Base-by-base conservation (phyloP, 2,888 invertebrate species). In the Calliopum simillimum region DNA sequence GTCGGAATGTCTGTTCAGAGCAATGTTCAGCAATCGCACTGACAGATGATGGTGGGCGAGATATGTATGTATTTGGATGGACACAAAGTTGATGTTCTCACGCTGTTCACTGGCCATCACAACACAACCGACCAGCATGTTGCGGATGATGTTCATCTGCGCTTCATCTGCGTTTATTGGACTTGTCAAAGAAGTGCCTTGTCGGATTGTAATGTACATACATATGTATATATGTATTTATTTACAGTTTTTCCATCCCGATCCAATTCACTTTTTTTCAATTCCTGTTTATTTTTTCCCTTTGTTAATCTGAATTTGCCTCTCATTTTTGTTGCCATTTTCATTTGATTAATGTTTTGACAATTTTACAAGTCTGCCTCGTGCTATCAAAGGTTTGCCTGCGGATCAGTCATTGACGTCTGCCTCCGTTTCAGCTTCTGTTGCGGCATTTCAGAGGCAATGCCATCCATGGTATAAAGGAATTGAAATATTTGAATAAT, bases 401-500 rank as follows among this genome's bases (percentile, higher is more conserved):
- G 46, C 25, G 74, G 67, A 76, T 77, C 72, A 74, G 75, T 76
- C 74, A 53, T 76, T 77, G 73, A 71, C 72, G 65, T 43, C 16
- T 47, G 25, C 41, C 44, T 19, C 47, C 47, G 49, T 19, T 19
- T n/a, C 11, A 46, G 16, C 33, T 51, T 44, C 16, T 67, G 66
- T 62, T 49, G 33, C 25, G 51, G 33, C 33, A 33, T 41, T 59
- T 49, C 51, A 19, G 41, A 21, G 44, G 13, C 51, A 43, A 51
- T 43, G 68, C 53, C n/a, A 59, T 63, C 69, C 70, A 67, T 68
- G 71, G 65, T 69, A 55, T 74, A 69, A 70, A 77, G 78, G 76
- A 77, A 78, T 79, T 79, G 78, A 78, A 75, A 76, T 78, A 77
- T 79, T 79, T 75, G 74, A 75, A 74, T 78, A 79, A 79, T 79